Percentiles rank a stretch among this genome's conserved stretches.
Conservation (phyloP, 1,140 invertebrate genomes). For the Procambarus virginalis region DNA sequence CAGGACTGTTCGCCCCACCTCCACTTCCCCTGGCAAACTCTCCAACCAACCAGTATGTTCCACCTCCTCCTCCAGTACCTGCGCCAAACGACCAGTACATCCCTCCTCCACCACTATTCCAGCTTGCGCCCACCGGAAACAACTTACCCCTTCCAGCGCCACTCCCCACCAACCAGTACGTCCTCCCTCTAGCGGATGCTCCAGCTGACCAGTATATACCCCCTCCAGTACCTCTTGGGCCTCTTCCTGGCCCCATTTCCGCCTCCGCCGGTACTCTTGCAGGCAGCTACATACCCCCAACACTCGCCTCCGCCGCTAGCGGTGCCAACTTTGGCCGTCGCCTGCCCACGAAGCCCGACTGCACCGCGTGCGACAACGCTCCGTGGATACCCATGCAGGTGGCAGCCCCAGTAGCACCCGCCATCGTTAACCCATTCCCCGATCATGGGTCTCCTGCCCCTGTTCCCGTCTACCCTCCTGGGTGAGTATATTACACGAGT, state of each 20-base stretch:
- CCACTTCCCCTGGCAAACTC: too few species aligned
- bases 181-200: too few species aligned
- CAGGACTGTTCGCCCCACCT: too few species aligned
- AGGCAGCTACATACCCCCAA: too few species aligned
- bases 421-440: neutral
- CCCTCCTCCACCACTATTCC: too few species aligned
- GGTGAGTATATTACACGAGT: slow-evolving; percentile 23
- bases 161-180: neutral
- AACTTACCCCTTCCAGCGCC: too few species aligned
- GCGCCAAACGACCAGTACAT: too few species aligned
- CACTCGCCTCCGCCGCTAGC: neutral
- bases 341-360: slow-evolving; percentile 25
- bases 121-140: too few species aligned
- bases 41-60: neutral
- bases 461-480: slow-evolving; percentile 24
- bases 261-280: neutral
- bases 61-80: neutral
- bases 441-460: neutral
- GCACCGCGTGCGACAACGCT: slow-evolving; percentile 20
- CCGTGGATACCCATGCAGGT: slow-evolving; percentile 29
- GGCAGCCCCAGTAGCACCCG: neutral
- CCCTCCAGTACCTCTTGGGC: neutral
- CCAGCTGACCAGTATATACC: too few species aligned
- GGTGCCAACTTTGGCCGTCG: neutral
- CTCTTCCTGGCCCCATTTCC: neutral